Evolutionary conservation across 2,888 invertebrate species (phyloP).

Genomic region (Muschampia plurimacula): DNA sequence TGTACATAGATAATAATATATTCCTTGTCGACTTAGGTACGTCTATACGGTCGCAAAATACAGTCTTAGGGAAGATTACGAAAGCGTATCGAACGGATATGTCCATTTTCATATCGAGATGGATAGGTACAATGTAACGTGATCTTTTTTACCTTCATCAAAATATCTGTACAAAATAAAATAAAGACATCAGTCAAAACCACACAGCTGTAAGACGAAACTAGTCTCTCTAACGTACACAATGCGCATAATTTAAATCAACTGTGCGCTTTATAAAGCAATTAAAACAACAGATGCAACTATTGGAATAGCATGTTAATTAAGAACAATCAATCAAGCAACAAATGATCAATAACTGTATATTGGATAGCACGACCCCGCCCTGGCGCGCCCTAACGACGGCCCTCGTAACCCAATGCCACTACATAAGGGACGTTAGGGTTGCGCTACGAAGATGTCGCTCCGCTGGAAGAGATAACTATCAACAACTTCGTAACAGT

Average conservation of each 20-base stretch:
- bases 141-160: background rate
- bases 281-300: constrained; percentile 7
- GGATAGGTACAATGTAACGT: background rate
- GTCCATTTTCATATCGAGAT: background rate
- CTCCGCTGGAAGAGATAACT: background rate
- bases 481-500: background rate
- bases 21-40: no score
- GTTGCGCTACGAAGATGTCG: background rate
- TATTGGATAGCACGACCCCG: constrained; percentile 46
- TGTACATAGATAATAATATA: no score
- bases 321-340: constrained; percentile 66
- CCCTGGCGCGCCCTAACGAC: constrained; percentile 15
- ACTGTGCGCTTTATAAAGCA: constrained; percentile 30
- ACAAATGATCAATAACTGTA: constrained; percentile 54
- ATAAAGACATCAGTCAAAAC: background rate
- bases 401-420: constrained; percentile 21
- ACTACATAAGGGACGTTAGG: background rate
- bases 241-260: background rate
- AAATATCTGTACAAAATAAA: background rate
- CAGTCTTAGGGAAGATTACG: no score
- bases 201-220: background rate
- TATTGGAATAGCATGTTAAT: constrained; percentile 43
- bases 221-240: background rate
- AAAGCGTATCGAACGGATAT: no score
- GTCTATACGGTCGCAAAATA: no score